phyloP scores from a whole-genome alignment of 2,797 vertebrate genomes.

The Ceryle rudis region DNA sequence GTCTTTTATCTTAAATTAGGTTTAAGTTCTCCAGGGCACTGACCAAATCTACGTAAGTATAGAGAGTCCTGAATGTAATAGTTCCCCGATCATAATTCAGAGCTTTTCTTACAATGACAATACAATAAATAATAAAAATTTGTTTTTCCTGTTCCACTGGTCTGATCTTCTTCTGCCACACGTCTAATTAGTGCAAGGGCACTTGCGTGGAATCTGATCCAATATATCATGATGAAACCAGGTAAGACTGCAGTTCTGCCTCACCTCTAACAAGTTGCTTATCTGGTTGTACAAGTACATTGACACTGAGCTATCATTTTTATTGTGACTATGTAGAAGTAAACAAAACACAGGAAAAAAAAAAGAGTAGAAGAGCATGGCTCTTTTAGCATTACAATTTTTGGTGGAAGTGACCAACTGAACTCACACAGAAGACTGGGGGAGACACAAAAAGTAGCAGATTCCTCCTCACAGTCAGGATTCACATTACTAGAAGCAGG shows the following conservation, averaged over 20 bases:
- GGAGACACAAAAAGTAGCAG: background rate
- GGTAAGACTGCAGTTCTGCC: background rate
- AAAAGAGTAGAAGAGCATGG: background rate
- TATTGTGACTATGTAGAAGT: background rate
- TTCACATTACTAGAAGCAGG: background rate
- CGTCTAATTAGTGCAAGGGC: background rate
- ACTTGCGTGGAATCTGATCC: background rate
- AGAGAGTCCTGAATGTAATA: background rate
- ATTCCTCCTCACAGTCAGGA: background rate
- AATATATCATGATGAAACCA: background rate
- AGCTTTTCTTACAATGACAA: background rate
- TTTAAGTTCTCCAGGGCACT: slow-evolving; percentile 6
- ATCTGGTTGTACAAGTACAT: background rate
- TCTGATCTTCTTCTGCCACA: background rate
- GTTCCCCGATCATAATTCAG: background rate
- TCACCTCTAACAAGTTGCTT: background rate
- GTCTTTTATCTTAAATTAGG: slow-evolving; percentile 11
- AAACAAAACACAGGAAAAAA: background rate
- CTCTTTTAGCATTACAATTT: background rate
- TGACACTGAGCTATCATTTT: background rate
- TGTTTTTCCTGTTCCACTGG: background rate
- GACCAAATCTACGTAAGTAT: background rate
- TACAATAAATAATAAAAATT: background rate
- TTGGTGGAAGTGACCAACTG: background rate
- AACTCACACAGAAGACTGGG: rapidly evolving